Conservation (phyloP, 2,113 vertebrate species). For the Rhinolophus ferrumequinum region DNA sequence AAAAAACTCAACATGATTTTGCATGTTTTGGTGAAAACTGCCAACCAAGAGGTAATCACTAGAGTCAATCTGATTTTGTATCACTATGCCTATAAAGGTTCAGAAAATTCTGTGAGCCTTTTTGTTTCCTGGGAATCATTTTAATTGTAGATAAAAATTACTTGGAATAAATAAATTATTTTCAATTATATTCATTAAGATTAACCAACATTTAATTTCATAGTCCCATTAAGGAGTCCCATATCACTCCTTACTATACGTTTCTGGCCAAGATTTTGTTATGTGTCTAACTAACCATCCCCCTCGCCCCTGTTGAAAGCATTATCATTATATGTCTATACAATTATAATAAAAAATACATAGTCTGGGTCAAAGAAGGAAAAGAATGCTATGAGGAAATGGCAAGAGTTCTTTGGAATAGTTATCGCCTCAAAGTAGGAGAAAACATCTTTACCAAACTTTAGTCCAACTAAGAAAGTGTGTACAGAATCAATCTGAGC, state of each 20-base stretch:
- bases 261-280: background rate
- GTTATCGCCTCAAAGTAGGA: background rate
- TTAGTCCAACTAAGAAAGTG: background rate
- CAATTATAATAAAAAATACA: background rate
- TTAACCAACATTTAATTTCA: slow-evolving; percentile 55
- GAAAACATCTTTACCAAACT: background rate
- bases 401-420: background rate
- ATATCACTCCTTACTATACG: slow-evolving; percentile 24
- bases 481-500: background rate
- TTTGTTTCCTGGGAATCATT: slow-evolving; percentile 45
- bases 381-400: background rate
- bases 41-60: background rate
- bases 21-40: background rate
- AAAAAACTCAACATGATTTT: background rate
- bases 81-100: background rate
- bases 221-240: background rate
- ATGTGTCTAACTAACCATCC: background rate
- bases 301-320: slow-evolving; percentile 7
- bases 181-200: slow-evolving; percentile 53
- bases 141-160: slow-evolving; percentile 59
- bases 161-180: slow-evolving; percentile 45
- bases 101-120: slow-evolving; percentile 44
- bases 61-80: background rate
- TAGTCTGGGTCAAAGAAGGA: background rate
- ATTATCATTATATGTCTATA: background rate